Percentiles rank a stretch among this genome's conserved stretches.
These are phyloP conservation scores for Vireo griseus DNA, from an alignment of 2,797 vertebrate genomes.

Conservation along the genomic window DNA sequence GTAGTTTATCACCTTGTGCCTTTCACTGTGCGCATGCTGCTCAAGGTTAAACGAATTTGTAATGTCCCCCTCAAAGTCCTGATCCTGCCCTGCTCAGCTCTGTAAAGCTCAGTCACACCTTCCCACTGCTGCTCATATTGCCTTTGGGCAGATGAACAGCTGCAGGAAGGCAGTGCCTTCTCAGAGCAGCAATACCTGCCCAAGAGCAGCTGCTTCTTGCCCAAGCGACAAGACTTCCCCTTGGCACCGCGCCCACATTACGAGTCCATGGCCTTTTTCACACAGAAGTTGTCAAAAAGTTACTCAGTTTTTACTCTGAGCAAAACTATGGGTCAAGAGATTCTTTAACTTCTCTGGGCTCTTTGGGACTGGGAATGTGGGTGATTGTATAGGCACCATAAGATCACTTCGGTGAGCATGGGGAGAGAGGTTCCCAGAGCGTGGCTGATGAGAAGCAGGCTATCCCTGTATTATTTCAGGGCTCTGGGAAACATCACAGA, in stretches of 20 bases:
- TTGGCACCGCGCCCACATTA: background rate
- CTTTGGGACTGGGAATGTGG: background rate
- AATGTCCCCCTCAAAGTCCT: background rate
- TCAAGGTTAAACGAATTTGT: background rate
- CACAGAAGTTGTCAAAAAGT: background rate
- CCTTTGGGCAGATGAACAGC: background rate
- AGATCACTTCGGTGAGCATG: rapidly evolving
- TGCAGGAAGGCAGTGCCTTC: background rate
- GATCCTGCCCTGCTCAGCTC: background rate
- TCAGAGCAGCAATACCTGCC: background rate
- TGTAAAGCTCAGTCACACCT: background rate
- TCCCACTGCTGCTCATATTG: rapidly evolving
- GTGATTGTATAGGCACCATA: background rate
- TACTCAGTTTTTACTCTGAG: background rate
- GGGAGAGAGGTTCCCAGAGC: background rate
- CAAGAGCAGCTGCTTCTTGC: background rate
- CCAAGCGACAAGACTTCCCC: rapidly evolving
- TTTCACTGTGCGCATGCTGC: rapidly evolving
- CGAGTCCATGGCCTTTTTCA: rapidly evolving
- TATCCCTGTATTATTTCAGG: background rate
- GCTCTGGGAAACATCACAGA: background rate
- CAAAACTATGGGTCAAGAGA: background rate
- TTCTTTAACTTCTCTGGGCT: background rate
- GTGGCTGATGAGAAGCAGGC: background rate
- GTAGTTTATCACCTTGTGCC: background rate